phyloP scores from a whole-genome alignment of 2,113 vertebrate species.

The Mirounga angustirostris region DNA sequence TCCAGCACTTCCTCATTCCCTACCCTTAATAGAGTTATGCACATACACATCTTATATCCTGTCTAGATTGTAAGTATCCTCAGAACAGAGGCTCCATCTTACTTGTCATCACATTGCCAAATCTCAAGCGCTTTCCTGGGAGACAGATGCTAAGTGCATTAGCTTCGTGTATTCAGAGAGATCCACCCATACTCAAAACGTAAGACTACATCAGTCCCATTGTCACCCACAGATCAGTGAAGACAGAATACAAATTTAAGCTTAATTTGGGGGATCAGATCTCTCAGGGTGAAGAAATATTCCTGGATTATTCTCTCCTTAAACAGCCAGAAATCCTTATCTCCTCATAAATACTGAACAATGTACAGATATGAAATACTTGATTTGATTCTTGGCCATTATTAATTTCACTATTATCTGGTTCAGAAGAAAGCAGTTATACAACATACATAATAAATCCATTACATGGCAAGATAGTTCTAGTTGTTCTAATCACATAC shows the following conservation, averaged over 20 bases:
- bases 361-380: neutral
- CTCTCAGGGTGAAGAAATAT: neutral
- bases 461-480: neutral
- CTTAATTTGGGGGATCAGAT: neutral
- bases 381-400: neutral
- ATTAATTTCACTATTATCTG: constrained; percentile 13
- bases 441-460: neutral
- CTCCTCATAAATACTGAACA: neutral
- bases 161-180: neutral
- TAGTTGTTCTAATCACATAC: neutral
- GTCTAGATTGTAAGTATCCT: neutral
- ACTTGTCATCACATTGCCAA: neutral
- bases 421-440: neutral
- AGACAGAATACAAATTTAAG: neutral
- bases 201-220: neutral
- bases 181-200: neutral
- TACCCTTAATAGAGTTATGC: neutral
- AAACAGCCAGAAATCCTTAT: neutral
- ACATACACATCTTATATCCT: neutral
- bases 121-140: neutral
- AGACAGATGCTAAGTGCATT: neutral
- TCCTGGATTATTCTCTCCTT: neutral
- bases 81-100: neutral
- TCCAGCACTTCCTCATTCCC: neutral
- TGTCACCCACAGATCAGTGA: neutral